Base-by-base conservation (phyloP, 2,113 vertebrate species). In the Bungarus multicinctus region DNA sequence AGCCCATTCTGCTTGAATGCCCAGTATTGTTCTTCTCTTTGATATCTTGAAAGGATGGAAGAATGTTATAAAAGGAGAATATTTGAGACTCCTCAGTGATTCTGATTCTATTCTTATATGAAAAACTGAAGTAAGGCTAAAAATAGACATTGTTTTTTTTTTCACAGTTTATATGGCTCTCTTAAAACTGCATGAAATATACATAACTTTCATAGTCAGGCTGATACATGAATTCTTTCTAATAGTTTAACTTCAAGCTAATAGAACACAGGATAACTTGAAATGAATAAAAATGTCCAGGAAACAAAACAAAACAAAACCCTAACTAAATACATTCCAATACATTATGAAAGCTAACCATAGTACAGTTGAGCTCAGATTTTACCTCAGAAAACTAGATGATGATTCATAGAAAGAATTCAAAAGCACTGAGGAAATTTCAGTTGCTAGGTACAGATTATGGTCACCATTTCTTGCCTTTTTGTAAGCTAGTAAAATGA, bases 181-280 rank as follows among this genome's bases (percentile, higher is more conserved):
- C 90, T 94, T 94, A 92, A 92, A 96, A 88, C 45, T 91, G 60
- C 12, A 8, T 16, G 94, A 95, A 89, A 95, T 96, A 95, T 91
- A 95, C 96, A 95, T 91, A 87, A 64, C 92, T 96, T 86, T 95
- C 25, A 5, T 52, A 95, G 91, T 91, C 94, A 94, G 92, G 92
- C 90, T 23, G 92, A 91, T 34, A 57, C 23, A 0, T 96, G 95
- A 95, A 90, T 45, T 92, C 93, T 95, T 94, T 95, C 91, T 90
- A 50, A 43, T 91, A 92, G 94, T 22, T 96, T 96, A 97, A 95
- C 91, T 96, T 94, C 34, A 92, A 88, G 93, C 94, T 95, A 97
- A 96, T 93, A 90, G 94, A 96, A 95, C 91, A 92, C 91, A 92
- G 5, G 91, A 91, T 88, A 94, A 93, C 22, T 60, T 85, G 90